Evolutionary conservation across 2,888 invertebrate species (phyloP).

Genomic region (Odontocolon sp.): DNA sequence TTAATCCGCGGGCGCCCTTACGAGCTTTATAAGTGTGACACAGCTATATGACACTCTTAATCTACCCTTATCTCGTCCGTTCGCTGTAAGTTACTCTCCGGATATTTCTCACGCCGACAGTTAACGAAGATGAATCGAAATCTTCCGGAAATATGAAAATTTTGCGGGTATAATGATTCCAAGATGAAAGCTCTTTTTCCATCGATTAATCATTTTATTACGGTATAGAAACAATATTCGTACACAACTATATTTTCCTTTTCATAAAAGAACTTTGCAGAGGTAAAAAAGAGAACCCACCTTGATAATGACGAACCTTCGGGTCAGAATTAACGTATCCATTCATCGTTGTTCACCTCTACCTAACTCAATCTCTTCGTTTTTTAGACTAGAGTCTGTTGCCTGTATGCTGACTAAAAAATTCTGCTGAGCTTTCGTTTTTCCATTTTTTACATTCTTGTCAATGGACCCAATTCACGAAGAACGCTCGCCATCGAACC

Average conservation of each 20-base stretch:
- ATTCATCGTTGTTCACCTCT: conserved; percentile 16
- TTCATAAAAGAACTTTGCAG: too few relatives aligned
- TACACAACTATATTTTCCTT: too few relatives aligned
- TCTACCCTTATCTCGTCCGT: conserved; percentile 34
- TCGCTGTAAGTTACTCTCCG: conserved; percentile 14
- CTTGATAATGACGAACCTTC: conserved; percentile 16
- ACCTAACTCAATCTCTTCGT: neutral
- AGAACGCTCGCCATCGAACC: conserved; percentile 41
- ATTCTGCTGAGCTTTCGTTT: conserved; percentile 31
- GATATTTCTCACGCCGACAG: conserved; percentile 16
- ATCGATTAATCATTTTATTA: conserved; percentile 36
- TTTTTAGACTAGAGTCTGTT: neutral
- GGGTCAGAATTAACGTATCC: conserved; percentile 21
- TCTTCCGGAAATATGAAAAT: conserved; percentile 26
- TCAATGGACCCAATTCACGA: conserved; percentile 60
- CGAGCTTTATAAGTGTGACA: conserved; percentile 37
- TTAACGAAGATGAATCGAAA: conserved; percentile 56
- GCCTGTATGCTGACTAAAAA: conserved; percentile 24
- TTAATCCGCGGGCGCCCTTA: conserved; percentile 1
- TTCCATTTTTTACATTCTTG: neutral
- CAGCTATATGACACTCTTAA: conserved; percentile 30
- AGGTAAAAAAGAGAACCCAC: neutral
- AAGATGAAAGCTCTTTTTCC: neutral
- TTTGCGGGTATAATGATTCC: neutral
- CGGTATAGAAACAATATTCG: too few relatives aligned